A percentile compares a stretch with the other conserved stretches of the same genome.
Evolutionary conservation across 2,888 invertebrate genomes (phyloP).

Genomic region (Drosophila prostipennis): DNA sequence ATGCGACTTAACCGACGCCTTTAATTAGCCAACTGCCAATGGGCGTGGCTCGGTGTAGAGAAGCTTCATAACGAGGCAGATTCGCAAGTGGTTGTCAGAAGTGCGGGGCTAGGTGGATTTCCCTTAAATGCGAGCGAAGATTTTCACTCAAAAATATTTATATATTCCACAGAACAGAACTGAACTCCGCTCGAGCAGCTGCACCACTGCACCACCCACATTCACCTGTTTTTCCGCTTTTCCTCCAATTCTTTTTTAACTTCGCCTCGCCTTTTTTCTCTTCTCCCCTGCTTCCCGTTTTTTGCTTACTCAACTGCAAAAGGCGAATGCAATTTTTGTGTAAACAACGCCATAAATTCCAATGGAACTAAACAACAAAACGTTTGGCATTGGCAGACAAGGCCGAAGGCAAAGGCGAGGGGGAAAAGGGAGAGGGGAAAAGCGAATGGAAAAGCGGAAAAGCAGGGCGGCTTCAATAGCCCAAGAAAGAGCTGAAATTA

Average conservation of each 20-base stretch:
- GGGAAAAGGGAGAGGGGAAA: background rate
- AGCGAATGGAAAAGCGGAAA: background rate
- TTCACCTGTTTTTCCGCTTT: slow-evolving; percentile 51
- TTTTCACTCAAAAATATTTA: slow-evolving; percentile 25
- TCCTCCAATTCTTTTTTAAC: slow-evolving; percentile 1
- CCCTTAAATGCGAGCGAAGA: background rate
- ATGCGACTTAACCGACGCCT: slow-evolving; percentile 17
- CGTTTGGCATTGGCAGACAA: slow-evolving; percentile 61
- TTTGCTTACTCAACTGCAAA: slow-evolving; percentile 73
- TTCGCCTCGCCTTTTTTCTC: background rate
- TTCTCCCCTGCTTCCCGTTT: slow-evolving; percentile 7
- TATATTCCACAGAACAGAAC: slow-evolving; percentile 4
- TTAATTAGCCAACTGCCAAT: slow-evolving; percentile 21
- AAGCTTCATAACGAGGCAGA: background rate
- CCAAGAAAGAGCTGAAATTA: slow-evolving; percentile 33
- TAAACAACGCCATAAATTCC: slow-evolving; percentile 76
- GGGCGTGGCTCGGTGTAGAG: slow-evolving; percentile 11
- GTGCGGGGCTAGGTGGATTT: background rate
- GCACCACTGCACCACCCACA: slow-evolving; percentile 13
- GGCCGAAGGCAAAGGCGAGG: slow-evolving; percentile 51
- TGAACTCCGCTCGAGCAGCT: slow-evolving; percentile 20
- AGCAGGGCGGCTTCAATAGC: slow-evolving; percentile 17
- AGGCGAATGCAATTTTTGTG: slow-evolving; percentile 76
- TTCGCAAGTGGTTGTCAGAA: background rate
- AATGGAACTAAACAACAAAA: slow-evolving; percentile 73